These are phyloP conservation scores for Martes martes DNA, from an alignment of 2,113 vertebrate genomes.

Conservation along the genomic window DNA sequence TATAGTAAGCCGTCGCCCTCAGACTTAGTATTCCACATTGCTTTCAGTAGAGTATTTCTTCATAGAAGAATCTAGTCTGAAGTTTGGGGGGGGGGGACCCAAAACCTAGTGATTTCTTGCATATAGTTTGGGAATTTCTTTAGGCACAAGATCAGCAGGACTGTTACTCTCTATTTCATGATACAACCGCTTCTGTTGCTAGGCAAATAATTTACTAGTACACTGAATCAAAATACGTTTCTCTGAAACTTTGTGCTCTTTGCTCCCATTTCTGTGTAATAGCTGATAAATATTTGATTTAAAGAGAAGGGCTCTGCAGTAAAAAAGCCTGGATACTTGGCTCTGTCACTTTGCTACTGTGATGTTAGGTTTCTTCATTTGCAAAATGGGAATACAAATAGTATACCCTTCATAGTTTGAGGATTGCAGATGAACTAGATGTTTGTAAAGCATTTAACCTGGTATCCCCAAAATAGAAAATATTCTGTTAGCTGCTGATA, in stretches of 20 bases:
- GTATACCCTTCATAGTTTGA: not conserved
- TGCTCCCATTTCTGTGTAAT: not conserved
- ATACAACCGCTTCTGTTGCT: not conserved
- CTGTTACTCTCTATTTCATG: not conserved
- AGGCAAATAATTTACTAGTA: not conserved
- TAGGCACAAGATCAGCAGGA: not conserved
- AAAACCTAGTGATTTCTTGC: not conserved
- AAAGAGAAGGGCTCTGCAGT: not conserved
- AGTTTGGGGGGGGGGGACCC: not conserved
- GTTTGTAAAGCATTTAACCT: not conserved
- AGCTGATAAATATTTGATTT: not conserved
- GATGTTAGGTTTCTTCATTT: conserved; percentile 9
- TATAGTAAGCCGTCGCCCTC: not conserved
- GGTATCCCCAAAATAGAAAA: not conserved
- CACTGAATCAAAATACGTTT: conserved; percentile 22
- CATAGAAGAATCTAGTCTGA: not conserved
- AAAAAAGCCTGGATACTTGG: not conserved
- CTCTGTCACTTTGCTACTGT: not conserved
- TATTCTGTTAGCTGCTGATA: not conserved
- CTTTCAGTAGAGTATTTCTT: not conserved
- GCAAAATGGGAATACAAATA: not conserved
- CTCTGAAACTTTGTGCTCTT: conserved; percentile 17
- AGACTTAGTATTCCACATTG: not conserved
- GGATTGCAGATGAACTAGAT: not conserved
- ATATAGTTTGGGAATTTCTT: not conserved